Conservation (phyloP, 1,140 invertebrate species). For the Mactra quadrangularis region DNA sequence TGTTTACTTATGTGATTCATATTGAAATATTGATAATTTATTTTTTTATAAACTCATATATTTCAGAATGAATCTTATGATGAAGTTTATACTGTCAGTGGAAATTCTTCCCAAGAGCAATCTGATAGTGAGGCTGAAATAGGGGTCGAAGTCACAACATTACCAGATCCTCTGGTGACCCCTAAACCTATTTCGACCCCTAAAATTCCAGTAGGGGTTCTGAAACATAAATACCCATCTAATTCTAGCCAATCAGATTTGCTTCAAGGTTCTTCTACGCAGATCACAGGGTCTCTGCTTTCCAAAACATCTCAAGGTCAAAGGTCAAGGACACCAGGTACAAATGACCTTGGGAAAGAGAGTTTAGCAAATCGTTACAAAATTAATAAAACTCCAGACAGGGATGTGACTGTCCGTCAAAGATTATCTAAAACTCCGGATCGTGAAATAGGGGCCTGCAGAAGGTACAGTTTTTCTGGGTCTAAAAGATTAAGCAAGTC, state of each 20-base stretch:
- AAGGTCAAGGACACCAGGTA: constrained; percentile 43
- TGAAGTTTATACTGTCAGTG: constrained; percentile 76
- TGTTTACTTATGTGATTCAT: too few species aligned
- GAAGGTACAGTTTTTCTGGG: constrained; percentile 41
- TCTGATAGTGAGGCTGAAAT: constrained; percentile 68
- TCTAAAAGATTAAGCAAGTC: constrained; percentile 64
- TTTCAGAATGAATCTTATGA: constrained; percentile 75
- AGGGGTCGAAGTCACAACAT: constrained; percentile 44
- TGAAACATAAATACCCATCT: not conserved
- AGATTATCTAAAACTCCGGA: constrained; percentile 63
- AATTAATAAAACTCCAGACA: constrained; percentile 48
- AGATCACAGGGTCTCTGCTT: not conserved
- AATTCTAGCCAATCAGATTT: not conserved
- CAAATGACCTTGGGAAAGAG: constrained; percentile 50
- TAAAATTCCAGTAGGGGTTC: too few species aligned
- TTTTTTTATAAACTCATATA: constrained; percentile 44
- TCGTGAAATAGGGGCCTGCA: constrained; percentile 43
- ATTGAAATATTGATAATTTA: too few species aligned
- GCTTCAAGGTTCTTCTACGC: not conserved
- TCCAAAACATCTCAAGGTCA: constrained; percentile 40
- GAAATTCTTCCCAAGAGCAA: constrained; percentile 64
- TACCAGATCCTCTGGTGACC: not conserved
- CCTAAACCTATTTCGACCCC: too few species aligned
- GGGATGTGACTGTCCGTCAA: constrained; percentile 33
- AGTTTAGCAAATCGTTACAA: constrained; percentile 47